These are phyloP conservation scores for Oceanodroma tethys DNA, from an alignment of 2,113 vertebrate species.

Conservation along the genomic window DNA sequence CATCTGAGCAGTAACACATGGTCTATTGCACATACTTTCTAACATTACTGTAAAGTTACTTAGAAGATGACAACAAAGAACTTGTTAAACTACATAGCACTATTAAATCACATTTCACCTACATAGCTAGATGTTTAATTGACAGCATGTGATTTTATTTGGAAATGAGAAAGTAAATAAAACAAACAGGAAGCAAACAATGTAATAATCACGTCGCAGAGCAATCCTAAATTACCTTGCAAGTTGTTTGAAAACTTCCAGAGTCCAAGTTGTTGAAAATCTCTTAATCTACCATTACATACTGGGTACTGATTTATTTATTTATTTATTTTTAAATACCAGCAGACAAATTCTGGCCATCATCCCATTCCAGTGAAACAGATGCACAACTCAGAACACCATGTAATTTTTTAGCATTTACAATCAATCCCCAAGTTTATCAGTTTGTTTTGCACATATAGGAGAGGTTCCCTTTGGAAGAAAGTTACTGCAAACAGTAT, in stretches of 20 bases:
- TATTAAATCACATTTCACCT: neutral
- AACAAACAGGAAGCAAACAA: neutral
- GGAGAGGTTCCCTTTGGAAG: neutral
- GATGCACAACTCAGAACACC: neutral
- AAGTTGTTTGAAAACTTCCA: neutral
- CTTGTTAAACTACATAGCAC: neutral
- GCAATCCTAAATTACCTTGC: neutral
- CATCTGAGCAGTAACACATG: neutral
- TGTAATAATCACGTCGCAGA: neutral
- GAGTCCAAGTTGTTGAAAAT: neutral
- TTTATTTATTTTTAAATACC: neutral
- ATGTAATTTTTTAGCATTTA: neutral
- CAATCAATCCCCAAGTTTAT: neutral
- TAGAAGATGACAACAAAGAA: neutral
- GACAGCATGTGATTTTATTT: neutral
- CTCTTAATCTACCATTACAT: neutral
- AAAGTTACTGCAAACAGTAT: neutral
- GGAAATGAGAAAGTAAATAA: neutral
- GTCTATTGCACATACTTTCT: neutral
- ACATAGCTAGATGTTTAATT: neutral
- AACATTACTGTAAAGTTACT: neutral
- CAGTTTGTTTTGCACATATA: neutral
- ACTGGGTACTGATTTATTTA: neutral
- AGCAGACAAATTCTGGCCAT: neutral
- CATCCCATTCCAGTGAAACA: neutral